Conservation (phyloP, 2,113 vertebrate species). For the Cephalopterus ornatus region DNA sequence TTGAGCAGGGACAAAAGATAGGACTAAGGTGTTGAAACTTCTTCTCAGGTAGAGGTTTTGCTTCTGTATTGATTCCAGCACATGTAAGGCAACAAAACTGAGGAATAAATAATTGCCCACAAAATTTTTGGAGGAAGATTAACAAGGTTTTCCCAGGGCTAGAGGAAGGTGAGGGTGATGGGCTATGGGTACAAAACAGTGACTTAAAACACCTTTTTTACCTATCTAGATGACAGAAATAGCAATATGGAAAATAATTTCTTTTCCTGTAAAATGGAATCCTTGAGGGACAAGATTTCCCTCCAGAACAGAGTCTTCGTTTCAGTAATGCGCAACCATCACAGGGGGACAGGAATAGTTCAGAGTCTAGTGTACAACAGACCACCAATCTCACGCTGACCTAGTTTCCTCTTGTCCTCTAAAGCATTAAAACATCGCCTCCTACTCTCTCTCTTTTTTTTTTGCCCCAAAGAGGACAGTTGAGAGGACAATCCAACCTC, state of each 20-base stretch:
- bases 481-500: background rate
- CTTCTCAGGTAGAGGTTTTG: background rate
- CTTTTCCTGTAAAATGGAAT: background rate
- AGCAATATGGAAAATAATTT: background rate
- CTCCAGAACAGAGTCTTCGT: background rate
- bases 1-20: background rate
- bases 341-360: background rate
- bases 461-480: rapidly evolving
- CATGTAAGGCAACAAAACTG: background rate
- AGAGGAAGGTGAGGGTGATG: background rate
- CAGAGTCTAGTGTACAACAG: background rate
- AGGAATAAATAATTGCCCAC: background rate
- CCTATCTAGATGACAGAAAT: background rate
- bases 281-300: background rate
- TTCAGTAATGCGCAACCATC: background rate
- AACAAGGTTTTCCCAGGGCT: background rate
- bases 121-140: background rate
- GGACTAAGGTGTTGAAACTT: background rate
- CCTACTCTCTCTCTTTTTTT: background rate
- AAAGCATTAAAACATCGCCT: background rate
- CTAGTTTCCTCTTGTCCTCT: background rate
- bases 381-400: background rate
- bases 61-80: background rate
- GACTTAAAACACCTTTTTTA: background rate
- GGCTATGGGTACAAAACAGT: background rate